Conservation (phyloP, 2,888 invertebrate genomes). For the Chrysomela aeneicollis region DNA sequence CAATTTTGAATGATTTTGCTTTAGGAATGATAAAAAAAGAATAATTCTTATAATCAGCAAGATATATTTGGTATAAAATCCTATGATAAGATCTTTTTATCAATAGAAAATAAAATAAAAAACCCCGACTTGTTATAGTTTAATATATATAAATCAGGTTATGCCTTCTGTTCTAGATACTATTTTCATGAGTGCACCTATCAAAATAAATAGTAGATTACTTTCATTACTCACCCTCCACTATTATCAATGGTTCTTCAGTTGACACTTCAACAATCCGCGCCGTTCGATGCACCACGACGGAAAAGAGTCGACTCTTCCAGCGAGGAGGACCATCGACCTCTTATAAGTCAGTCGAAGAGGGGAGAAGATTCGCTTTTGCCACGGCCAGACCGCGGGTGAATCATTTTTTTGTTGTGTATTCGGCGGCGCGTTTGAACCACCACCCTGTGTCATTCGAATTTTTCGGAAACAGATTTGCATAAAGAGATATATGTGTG, state of each 20-base stretch:
- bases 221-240: neutral
- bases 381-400: slow-evolving; percentile 43
- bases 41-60: too few species aligned
- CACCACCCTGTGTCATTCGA: neutral
- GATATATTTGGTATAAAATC: too few species aligned
- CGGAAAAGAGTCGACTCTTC: slow-evolving; percentile 45
- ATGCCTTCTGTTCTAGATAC: too few species aligned
- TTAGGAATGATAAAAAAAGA: too few species aligned
- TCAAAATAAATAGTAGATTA: too few species aligned
- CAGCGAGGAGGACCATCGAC: slow-evolving; percentile 55
- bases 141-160: too few species aligned
- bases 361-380: slow-evolving; percentile 56
- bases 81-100: too few species aligned
- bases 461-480: neutral
- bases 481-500: too few species aligned
- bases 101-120: too few species aligned
- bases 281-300: slow-evolving; percentile 29
- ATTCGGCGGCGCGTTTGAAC: neutral
- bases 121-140: too few species aligned
- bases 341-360: slow-evolving; percentile 57
- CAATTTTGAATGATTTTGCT: too few species aligned
- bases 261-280: neutral
- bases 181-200: too few species aligned
- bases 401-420: slow-evolving; percentile 36
- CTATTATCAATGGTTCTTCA: slow-evolving; percentile 3